Conservation (phyloP, 2,113 vertebrate species). For the Felis catus region DNA sequence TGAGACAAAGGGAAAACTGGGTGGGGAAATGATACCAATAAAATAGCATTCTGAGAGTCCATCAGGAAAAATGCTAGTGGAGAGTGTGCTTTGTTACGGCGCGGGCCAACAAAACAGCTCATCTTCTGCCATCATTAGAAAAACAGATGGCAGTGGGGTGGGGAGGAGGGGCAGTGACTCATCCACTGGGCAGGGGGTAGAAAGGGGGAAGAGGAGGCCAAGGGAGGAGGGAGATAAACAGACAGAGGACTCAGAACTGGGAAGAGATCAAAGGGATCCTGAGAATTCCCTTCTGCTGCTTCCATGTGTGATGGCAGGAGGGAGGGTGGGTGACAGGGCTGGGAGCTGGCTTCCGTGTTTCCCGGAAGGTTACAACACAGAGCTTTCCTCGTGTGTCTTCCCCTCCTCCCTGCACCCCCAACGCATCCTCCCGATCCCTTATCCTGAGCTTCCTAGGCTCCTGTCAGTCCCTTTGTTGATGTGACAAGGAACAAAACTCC, state of each 20-base stretch:
- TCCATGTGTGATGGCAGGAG: neutral
- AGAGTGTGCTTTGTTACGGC: neutral
- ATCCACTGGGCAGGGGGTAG: constrained; percentile 73
- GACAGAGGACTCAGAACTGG: constrained; percentile 54
- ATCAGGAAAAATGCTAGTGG: constrained; percentile 69
- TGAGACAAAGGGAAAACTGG: constrained; percentile 62
- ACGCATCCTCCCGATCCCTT: neutral
- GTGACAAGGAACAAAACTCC: neutral
- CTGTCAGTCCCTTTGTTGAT: neutral
- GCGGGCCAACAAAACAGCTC: constrained; percentile 79
- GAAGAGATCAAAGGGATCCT: constrained; percentile 68
- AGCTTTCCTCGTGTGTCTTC: neutral
- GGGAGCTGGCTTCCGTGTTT: constrained; percentile 28
- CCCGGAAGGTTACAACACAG: constrained; percentile 45
- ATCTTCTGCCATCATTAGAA: constrained; percentile 83
- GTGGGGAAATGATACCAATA: constrained; percentile 46
- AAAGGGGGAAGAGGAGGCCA: constrained; percentile 24
- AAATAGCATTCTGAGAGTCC: constrained; percentile 70
- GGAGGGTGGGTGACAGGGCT: neutral
- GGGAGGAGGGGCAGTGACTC: constrained; percentile 70
- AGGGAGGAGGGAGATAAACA: constrained; percentile 64
- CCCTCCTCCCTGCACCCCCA: neutral
- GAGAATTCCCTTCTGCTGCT: constrained; percentile 74
- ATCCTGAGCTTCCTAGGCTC: neutral
- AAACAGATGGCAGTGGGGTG: constrained; percentile 81